Evolutionary conservation across 2,113 vertebrate genomes (phyloP).

Genomic region (Leucosticte australis): DNA sequence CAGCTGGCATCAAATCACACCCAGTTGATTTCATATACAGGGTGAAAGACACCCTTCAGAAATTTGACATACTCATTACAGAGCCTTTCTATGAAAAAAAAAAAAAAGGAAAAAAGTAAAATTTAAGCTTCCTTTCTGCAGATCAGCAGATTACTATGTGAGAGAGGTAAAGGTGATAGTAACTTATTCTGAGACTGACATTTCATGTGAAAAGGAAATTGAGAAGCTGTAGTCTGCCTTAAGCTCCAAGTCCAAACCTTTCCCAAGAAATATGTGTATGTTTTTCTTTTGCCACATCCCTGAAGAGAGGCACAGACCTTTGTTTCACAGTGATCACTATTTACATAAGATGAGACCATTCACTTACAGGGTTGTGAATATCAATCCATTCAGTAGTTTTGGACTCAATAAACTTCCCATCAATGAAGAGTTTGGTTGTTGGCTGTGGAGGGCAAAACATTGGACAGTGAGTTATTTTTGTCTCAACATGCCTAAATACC

Average conservation of each 20-base stretch:
- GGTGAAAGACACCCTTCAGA: neutral
- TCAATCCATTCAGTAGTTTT: conserved; percentile 93
- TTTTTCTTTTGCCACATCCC: neutral
- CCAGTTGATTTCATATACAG: neutral
- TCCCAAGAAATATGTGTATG: neutral
- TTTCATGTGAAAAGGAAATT: neutral
- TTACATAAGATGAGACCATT: neutral
- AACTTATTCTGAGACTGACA: neutral
- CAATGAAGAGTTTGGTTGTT: conserved; percentile 94
- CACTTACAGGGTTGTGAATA: conserved; percentile 94
- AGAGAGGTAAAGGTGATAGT: neutral
- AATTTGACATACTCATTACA: neutral
- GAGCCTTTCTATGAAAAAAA: neutral
- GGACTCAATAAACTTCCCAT: conserved; percentile 96
- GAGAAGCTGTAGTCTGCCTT: neutral
- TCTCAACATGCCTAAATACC: neutral
- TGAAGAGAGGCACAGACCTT: neutral
- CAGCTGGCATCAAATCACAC: neutral
- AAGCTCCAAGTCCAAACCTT: neutral
- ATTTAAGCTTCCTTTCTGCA: neutral
- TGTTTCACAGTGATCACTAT: neutral
- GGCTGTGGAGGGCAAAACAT: conserved; percentile 74
- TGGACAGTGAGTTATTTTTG: neutral
- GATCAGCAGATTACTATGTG: neutral
- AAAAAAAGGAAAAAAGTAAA: accelerated